A percentile compares a stretch with the other conserved stretches of the same genome.
Conservation (phyloP, 2,888 invertebrate species). For the Tenthredo livida region DNA sequence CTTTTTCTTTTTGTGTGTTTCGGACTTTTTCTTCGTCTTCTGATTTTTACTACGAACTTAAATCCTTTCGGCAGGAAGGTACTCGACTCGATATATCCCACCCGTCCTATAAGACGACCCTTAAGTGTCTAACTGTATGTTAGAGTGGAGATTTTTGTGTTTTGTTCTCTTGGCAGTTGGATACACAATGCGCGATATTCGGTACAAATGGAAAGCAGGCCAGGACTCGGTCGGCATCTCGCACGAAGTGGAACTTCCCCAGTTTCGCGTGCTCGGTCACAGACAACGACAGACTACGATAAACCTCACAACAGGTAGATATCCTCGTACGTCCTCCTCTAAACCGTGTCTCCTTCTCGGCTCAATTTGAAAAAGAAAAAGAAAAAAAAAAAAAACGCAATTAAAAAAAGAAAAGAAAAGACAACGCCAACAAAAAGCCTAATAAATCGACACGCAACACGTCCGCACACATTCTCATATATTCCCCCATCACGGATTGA, state of each 20-base stretch:
- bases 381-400: neutral
- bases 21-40: too few relatives aligned
- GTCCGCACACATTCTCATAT: neutral
- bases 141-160: constrained; percentile 78
- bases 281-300: constrained; percentile 96
- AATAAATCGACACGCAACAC: neutral
- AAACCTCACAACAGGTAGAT: constrained; percentile 96
- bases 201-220: constrained; percentile 97
- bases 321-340: constrained; percentile 70
- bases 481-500: neutral
- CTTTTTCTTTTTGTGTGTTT: too few relatives aligned
- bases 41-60: neutral
- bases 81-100: constrained; percentile 42
- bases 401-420: neutral
- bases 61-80: neutral
- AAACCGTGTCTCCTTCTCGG: neutral
- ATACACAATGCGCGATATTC: constrained; percentile 98
- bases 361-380: neutral
- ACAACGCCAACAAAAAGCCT: neutral
- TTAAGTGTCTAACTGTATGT: constrained; percentile 74
- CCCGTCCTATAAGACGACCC: constrained; percentile 55
- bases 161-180: constrained; percentile 86
- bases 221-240: constrained; percentile 96
- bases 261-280: constrained; percentile 98
- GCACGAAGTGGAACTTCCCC: constrained; percentile 97